phyloP scores from a whole-genome alignment of 2,888 invertebrate genomes.

The Drosophila subsilvestris region DNA sequence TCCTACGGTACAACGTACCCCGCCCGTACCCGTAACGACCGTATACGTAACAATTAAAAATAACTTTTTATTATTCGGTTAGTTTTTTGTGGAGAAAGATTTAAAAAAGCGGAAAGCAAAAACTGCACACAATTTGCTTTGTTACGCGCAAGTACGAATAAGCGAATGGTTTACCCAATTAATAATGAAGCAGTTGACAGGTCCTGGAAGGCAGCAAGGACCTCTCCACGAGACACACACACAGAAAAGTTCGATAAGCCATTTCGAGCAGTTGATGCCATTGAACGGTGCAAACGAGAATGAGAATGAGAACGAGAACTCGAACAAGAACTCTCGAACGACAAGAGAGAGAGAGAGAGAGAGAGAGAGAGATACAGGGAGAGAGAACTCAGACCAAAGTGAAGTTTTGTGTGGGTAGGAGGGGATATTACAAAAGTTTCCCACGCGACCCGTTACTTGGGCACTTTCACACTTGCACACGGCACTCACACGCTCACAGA shows the following conservation, averaged over 20 bases:
- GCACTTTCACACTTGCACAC: constrained; percentile 35
- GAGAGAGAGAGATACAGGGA: not conserved
- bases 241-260: constrained; percentile 53
- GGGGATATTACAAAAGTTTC: constrained; percentile 71
- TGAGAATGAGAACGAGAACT: constrained; percentile 6
- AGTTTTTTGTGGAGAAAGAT: constrained; percentile 18
- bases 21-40: no score
- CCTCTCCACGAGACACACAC: constrained; percentile 31
- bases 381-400: constrained; percentile 36
- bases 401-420: constrained; percentile 53
- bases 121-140: constrained; percentile 14
- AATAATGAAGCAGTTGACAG: constrained; percentile 43
- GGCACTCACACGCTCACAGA: constrained; percentile 2
- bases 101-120: not conserved
- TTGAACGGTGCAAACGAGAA: constrained; percentile 39
- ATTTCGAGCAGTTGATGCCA: constrained; percentile 42
- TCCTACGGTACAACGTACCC: constrained; percentile 30
- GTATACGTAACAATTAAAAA: constrained; percentile 62
- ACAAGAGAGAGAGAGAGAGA: no score
- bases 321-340: not conserved
- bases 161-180: constrained; percentile 24
- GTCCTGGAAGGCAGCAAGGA: constrained; percentile 7
- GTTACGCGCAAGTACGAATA: not conserved
- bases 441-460: constrained; percentile 10
- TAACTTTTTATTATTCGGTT: constrained; percentile 29